Conservation (phyloP, 2,113 vertebrate species). For the Malurus melanocephalus region DNA sequence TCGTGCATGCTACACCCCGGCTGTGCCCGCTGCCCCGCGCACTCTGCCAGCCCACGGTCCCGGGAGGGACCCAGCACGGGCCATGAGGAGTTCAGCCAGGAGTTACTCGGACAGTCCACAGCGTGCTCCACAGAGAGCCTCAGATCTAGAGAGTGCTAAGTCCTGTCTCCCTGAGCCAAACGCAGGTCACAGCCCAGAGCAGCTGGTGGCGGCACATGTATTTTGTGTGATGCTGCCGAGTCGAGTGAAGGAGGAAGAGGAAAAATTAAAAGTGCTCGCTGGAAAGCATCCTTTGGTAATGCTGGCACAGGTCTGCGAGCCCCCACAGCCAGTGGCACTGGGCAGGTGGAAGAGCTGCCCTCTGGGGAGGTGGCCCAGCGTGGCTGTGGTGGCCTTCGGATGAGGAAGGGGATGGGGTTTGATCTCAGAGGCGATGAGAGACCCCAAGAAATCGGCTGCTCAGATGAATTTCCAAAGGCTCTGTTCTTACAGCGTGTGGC, state of each 20-base stretch:
- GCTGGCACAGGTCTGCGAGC: background rate
- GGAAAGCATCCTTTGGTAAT: background rate
- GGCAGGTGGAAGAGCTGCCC: background rate
- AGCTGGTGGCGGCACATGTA: background rate
- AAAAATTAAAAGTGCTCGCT: background rate
- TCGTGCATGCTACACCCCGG: background rate
- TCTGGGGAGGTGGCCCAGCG: background rate
- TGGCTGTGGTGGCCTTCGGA: background rate
- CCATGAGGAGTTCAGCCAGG: background rate
- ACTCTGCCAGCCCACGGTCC: background rate
- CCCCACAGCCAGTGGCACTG: accelerated
- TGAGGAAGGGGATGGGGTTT: background rate
- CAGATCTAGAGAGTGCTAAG: background rate
- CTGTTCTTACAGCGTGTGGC: background rate
- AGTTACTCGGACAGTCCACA: background rate
- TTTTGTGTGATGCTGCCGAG: background rate
- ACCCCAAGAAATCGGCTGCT: background rate
- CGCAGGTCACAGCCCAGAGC: background rate
- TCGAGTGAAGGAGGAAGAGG: background rate
- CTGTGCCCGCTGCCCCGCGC: background rate
- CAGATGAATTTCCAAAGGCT: background rate
- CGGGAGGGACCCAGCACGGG: background rate
- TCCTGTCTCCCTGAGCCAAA: background rate
- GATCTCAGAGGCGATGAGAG: background rate
- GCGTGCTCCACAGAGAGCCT: background rate